Conservation (phyloP, 2,797 vertebrate genomes). For the Neoniphon sammara region DNA sequence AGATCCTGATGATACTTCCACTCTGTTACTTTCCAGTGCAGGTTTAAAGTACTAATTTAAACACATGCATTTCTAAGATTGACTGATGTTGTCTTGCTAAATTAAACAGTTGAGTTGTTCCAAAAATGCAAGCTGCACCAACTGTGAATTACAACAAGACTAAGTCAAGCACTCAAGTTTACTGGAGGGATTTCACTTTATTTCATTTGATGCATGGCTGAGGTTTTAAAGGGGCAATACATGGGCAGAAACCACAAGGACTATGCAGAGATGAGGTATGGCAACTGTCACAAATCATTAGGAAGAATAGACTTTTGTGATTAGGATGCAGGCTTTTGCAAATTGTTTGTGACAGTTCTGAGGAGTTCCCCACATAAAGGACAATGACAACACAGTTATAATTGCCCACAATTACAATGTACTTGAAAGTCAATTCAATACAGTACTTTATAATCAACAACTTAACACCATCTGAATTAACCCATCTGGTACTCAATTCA, state of each 20-base stretch:
- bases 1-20: background rate
- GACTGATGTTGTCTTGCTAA: conserved; percentile 34
- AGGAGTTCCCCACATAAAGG: background rate
- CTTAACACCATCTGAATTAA: conserved; percentile 38
- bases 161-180: too few relatives aligned
- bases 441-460: too few relatives aligned
- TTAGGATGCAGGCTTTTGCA: conserved; percentile 41
- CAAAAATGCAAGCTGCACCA: conserved; percentile 3
- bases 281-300: conserved; percentile 45
- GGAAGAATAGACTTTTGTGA: conserved; percentile 31
- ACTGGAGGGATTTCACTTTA: too few relatives aligned
- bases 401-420: too few relatives aligned
- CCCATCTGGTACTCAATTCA: background rate
- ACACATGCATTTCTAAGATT: background rate
- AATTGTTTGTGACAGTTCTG: conserved; percentile 39
- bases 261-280: conserved; percentile 29
- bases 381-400: too few relatives aligned
- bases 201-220: too few relatives aligned
- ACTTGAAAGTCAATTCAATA: too few relatives aligned
- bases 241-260: conserved; percentile 15
- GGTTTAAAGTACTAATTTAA: background rate
- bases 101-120: conserved; percentile 10
- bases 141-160: too few relatives aligned
- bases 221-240: background rate
- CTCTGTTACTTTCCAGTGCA: background rate